phyloP scores from a whole-genome alignment of 37 sponge, comb jelly and placozoan species.

The Spongilla lacustris region DNA sequence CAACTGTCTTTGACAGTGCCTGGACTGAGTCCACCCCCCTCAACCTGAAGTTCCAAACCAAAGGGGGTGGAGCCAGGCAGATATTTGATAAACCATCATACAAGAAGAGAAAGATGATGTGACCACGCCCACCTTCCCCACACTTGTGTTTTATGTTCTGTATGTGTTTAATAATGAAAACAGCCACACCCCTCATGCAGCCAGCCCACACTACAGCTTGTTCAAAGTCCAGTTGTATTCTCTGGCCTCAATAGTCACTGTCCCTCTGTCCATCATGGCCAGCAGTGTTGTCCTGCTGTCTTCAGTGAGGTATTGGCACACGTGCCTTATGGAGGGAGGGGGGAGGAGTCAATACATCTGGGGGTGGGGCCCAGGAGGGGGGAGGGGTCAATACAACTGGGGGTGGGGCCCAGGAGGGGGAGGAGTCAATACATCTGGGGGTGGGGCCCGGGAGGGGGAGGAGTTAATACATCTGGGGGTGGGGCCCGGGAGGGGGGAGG shows the following conservation, averaged over 20 bases:
- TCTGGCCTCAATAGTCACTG: slow-evolving; percentile 36
- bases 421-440: no score
- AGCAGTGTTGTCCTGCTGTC: slow-evolving; percentile 5
- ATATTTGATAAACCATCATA: slow-evolving; percentile 83
- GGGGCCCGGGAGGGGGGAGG: neutral
- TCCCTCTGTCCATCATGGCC: slow-evolving; percentile 35
- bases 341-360: neutral
- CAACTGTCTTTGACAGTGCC: slow-evolving; percentile 88
- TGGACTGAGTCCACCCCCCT: slow-evolving; percentile 87
- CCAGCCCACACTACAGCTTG: slow-evolving; percentile 48
- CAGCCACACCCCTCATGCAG: neutral
- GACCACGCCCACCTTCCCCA: neutral
- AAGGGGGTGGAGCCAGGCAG: slow-evolving; percentile 84
- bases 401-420: no score
- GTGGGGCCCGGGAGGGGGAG: no score
- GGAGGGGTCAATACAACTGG: no score
- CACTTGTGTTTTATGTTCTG: neutral
- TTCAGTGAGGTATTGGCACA: slow-evolving; percentile 32
- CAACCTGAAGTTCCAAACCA: slow-evolving; percentile 81
- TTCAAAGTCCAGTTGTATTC: slow-evolving; percentile 85
- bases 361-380: neutral
- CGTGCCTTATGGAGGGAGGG: slow-evolving; percentile 17
- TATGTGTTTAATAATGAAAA: neutral
- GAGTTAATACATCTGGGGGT: no score
- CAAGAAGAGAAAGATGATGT: slow-evolving; percentile 72